These are phyloP conservation scores for Orussus abietinus DNA, from an alignment of 1,140 invertebrate genomes.

Conservation along the genomic window DNA sequence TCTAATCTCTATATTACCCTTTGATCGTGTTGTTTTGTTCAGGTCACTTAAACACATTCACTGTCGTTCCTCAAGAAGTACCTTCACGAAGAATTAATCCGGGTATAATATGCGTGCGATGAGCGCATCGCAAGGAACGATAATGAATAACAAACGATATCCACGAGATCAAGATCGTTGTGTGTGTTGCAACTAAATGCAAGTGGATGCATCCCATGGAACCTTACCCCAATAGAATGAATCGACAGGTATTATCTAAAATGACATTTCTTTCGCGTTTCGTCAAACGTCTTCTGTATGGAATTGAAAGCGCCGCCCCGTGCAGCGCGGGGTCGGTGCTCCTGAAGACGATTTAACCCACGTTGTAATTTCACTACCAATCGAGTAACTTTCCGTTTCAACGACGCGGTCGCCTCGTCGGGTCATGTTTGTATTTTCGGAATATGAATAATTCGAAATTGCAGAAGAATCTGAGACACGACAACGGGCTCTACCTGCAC, in stretches of 20 bases:
- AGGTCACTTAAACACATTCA: slow-evolving; percentile 56
- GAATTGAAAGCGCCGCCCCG: no score
- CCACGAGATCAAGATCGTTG: slow-evolving; percentile 56
- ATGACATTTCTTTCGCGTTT: slow-evolving; percentile 34
- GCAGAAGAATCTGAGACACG: slow-evolving; percentile 42
- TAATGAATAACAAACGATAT: slow-evolving; percentile 54
- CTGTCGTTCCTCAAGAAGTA: slow-evolving; percentile 53
- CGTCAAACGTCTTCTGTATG: no score
- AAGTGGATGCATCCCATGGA: slow-evolving; percentile 55
- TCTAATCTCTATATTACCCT: slow-evolving; percentile 47
- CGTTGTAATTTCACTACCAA: no score
- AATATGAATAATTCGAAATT: slow-evolving; percentile 19
- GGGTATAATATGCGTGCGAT: slow-evolving; percentile 19
- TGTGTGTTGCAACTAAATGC: slow-evolving; percentile 56
- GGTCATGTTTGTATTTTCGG: not conserved
- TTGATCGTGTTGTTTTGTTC: slow-evolving; percentile 55
- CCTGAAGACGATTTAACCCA: no score
- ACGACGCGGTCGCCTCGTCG: not conserved
- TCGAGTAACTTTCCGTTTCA: no score
- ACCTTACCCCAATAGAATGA: slow-evolving; percentile 52
- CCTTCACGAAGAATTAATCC: slow-evolving; percentile 48
- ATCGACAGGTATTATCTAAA: slow-evolving; percentile 50
- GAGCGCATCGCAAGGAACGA: slow-evolving; percentile 46
- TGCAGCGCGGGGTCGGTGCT: not conserved
- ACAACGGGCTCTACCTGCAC: slow-evolving; percentile 38